Evolutionary conservation across 1,140 invertebrate species (phyloP), one percentile per base, ranked within the genome.

Genomic region (Brachionus koreanus): DNA sequence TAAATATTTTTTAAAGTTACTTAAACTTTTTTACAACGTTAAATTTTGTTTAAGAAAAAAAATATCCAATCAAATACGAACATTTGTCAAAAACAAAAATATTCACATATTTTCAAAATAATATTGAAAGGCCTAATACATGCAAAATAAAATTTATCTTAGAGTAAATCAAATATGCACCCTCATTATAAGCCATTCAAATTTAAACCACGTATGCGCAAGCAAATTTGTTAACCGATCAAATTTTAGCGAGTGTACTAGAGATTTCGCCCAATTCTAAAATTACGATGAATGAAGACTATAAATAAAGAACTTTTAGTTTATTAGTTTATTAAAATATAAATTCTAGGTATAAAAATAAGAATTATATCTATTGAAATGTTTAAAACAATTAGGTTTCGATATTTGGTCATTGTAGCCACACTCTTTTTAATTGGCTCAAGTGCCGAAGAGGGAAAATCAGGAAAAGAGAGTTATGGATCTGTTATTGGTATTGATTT

Each of bases 401-500:
- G n/a, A 25, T 74, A 23, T n/a, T 46, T 74, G 25, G 69, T 74
- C 7, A 16, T 74, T 12, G 2, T 74, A 9, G 2, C 39, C 19
- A 74, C 37, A 46, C 43, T 46, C 25, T 46, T 74, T 0, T 7
- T 74, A 3, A 46, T 74, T 25, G 43, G 25, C 1, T 46, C 42
- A 6, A 46, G 12, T 74, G 69, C 39, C n/a, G 23, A 74, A 46
- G 39, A 46, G 12, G 69, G 43, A 46, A 72, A 72, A 19, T 23
- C 39, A 5, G 65, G 16, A n/a, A 77, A 77, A 37, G 75, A 77
- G 37, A 39, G 29, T 19, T 57, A 37, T 9, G 82, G 67, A 12
- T 42, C 83, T 46, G 82, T 82, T 12, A 86, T 87, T 61, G 86
- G 86, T 6, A 88, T 87, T 77, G 86, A 87, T 83, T 77, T 87